A percentile compares a stretch with the other conserved stretches of the same genome.
Evolutionary conservation across 2,888 invertebrate species (phyloP).

Genomic region (Cloeon dipterum): DNA sequence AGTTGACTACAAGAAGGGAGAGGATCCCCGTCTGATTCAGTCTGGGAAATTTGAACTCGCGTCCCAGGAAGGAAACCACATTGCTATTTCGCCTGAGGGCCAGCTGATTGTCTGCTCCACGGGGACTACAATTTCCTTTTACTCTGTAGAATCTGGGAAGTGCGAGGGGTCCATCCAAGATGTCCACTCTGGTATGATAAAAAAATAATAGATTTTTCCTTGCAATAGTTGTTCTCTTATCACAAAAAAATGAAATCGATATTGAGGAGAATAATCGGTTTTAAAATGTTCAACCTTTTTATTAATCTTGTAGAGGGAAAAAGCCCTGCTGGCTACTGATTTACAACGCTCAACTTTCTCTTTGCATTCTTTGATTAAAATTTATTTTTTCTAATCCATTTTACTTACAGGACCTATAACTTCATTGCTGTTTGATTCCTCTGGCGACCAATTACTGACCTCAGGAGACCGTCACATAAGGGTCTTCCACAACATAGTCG

Average conservation of each 20-base stretch:
- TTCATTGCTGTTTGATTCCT: conserved; percentile 46
- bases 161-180: conserved; percentile 42
- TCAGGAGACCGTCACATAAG: conserved; percentile 54
- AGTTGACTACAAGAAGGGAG: conserved; percentile 60
- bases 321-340: too few species aligned
- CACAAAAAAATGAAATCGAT: too few species aligned
- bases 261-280: too few species aligned
- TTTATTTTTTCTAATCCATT: background rate
- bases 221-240: too few species aligned
- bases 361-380: too few species aligned
- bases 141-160: conserved; percentile 38
- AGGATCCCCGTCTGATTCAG: conserved; percentile 46
- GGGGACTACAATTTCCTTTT: conserved; percentile 39
- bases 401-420: conserved; percentile 34
- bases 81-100: conserved; percentile 58
- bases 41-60: conserved; percentile 34
- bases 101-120: conserved; percentile 50
- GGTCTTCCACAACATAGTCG: conserved; percentile 58
- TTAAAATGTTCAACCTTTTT: too few species aligned
- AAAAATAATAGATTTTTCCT: background rate
- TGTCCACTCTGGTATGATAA: conserved; percentile 22
- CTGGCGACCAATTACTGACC: conserved; percentile 45
- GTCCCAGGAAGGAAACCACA: conserved; percentile 21
- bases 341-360: too few species aligned
- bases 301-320: too few species aligned